Base-by-base conservation (phyloP, 2,888 invertebrate species). In the Torymus auratus region DNA sequence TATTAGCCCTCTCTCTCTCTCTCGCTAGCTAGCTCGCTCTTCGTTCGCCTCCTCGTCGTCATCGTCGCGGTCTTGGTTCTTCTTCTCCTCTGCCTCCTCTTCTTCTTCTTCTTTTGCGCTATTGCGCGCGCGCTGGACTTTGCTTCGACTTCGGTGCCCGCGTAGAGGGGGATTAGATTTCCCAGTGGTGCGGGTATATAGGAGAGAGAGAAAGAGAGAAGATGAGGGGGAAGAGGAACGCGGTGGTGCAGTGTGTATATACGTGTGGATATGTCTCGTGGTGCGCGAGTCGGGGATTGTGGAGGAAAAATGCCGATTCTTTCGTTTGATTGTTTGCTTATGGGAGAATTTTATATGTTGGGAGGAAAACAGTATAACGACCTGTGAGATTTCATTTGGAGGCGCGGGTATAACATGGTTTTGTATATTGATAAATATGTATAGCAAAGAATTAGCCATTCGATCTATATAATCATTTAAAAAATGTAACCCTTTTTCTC, bases 61-160 rank as follows among this genome's bases (percentile, higher is more conserved):
- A 23, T 52, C 70, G 1, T 20, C 75, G 11, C 23, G 12, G 23
- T 62, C 62, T 28, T n/a, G 13, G 23, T 53, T 62, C 65, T 71
- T 80, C 76, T 70, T 82, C 80, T 68, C 76, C 20, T 20, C 20
- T 20, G 20, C 20, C 62, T 65, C 64, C 23, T 73, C 74, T 28
- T 55, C 67, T 50, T 20, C 69, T 50, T 52, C 70, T 2, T 20
- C 75, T 50, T 23, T 74, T 13, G 41, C 67, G 55, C 4, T 56
- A 60, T 50, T 52, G 15, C 12, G 53, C 17, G 7, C 14, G 4
- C 23, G 50, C 56, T 15, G 15, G 13, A 17, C 70, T 58, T 74
- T 52, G 11, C 58, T 65, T 15, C 60, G 14, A 41, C 62, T 17
- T 62, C 55, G 14, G n/a, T 56, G 13, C 12, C 10, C 41, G 17